These are phyloP conservation scores for Mamestra brassicae DNA, from an alignment of 2,888 invertebrate genomes.

Conservation along the genomic window DNA sequence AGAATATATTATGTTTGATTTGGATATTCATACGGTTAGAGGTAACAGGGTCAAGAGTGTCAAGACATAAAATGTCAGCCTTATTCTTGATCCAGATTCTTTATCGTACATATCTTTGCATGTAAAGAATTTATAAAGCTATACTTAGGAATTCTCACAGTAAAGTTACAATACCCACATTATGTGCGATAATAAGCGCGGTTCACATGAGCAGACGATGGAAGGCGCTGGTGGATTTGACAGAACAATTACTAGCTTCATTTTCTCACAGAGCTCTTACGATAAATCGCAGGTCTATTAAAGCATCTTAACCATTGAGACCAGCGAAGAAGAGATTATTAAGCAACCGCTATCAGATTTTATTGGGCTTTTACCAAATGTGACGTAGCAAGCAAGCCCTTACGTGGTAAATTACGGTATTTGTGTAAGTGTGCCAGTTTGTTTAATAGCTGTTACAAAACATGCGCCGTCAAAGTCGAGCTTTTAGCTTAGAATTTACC, in stretches of 20 bases:
- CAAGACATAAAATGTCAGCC: conserved; percentile 66
- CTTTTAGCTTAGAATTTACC: neutral
- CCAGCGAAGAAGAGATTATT: conserved; percentile 64
- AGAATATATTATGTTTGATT: conserved; percentile 69
- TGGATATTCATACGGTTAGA: conserved; percentile 64
- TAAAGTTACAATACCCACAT: conserved; percentile 66
- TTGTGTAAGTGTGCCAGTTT: conserved; percentile 18
- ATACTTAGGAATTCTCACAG: conserved; percentile 79
- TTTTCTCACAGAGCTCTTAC: conserved; percentile 80
- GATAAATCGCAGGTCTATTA: conserved; percentile 76
- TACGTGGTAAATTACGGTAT: conserved; percentile 44
- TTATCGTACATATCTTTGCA: conserved; percentile 61
- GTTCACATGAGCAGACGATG: conserved; percentile 78
- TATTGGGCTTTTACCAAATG: conserved; percentile 68
- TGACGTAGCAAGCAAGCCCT: conserved; percentile 36
- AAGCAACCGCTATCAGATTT: conserved; percentile 63
- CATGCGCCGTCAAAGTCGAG: neutral
- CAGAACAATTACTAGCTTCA: conserved; percentile 80
- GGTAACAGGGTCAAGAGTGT: conserved; percentile 70
- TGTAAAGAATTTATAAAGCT: conserved; percentile 67
- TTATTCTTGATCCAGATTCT: conserved; percentile 66
- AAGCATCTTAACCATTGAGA: conserved; percentile 51
- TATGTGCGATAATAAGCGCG: conserved; percentile 75
- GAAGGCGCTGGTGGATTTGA: conserved; percentile 74
- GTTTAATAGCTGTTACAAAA: conserved; percentile 30